Conservation (phyloP, 1,140 invertebrate genomes). For the Drosophila oshimai region DNA sequence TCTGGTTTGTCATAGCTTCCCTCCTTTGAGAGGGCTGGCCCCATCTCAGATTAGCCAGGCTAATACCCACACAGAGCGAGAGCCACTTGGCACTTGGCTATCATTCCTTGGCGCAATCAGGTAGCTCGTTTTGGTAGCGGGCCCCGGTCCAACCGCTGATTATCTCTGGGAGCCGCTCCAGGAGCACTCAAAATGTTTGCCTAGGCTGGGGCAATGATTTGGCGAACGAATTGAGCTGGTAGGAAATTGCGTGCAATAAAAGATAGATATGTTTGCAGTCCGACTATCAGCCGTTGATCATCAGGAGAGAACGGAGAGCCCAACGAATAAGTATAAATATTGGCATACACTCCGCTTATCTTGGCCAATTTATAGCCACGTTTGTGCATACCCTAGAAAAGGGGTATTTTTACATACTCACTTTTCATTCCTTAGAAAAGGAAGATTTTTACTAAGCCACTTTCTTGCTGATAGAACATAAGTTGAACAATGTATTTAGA, state of each 20-base stretch:
- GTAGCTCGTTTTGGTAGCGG: constrained; percentile 52
- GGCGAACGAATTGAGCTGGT: constrained; percentile 61
- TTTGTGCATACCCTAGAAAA: neutral
- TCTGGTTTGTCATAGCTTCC: neutral
- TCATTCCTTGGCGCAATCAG: constrained; percentile 47
- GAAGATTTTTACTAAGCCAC: too few species aligned
- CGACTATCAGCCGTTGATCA: constrained; percentile 69
- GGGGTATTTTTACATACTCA: too few species aligned
- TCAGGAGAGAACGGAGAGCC: constrained; percentile 29
- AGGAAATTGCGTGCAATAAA: constrained; percentile 79
- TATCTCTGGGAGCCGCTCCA: constrained; percentile 45
- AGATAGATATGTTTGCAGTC: constrained; percentile 70
- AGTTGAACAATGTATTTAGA: too few species aligned
- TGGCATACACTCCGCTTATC: constrained; percentile 69
- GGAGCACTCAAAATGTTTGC: constrained; percentile 55
- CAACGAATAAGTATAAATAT: constrained; percentile 53
- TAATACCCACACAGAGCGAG: constrained; percentile 46
- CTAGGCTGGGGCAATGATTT: constrained; percentile 57
- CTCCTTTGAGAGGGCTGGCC: constrained; percentile 6
- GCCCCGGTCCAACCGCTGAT: constrained; percentile 48
- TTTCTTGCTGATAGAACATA: too few species aligned
- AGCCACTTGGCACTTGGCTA: constrained; percentile 37
- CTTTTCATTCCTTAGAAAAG: neutral
- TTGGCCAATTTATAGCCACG: constrained; percentile 58
- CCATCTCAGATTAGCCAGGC: constrained; percentile 57